A percentile compares a stretch with the other conserved stretches of the same genome.
Conservation (phyloP, 2,888 invertebrate species). For the Spicauda simplicius region DNA sequence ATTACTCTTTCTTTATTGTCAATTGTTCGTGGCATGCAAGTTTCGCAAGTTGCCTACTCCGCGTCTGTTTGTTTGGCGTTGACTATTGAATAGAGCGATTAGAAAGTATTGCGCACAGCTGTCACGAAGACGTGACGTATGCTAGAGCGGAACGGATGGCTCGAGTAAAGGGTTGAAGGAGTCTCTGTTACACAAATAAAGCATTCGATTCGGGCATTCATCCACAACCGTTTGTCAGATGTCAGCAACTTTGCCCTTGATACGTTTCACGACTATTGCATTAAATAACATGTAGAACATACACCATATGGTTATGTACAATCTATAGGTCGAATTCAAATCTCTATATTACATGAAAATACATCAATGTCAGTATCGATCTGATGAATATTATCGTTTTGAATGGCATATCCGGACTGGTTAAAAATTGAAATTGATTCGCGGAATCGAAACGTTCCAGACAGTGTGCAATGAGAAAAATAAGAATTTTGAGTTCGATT, state of each 20-base stretch:
- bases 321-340: slow-evolving; percentile 13
- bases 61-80: slow-evolving; percentile 68
- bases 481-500: slow-evolving; percentile 57
- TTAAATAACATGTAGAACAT: slow-evolving; percentile 23
- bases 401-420: slow-evolving; percentile 37
- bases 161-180: slow-evolving; percentile 76
- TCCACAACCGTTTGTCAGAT: slow-evolving; percentile 62
- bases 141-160: slow-evolving; percentile 80
- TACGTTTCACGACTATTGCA: slow-evolving; percentile 36
- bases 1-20: slow-evolving; percentile 66
- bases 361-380: slow-evolving; percentile 39
- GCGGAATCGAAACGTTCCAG: slow-evolving; percentile 34
- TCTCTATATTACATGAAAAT: slow-evolving; percentile 35
- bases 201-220: slow-evolving; percentile 72
- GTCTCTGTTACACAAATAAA: slow-evolving; percentile 71
- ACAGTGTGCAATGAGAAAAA: slow-evolving; percentile 35
- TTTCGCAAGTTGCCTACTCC: slow-evolving; percentile 75
- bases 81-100: slow-evolving; percentile 75
- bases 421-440: slow-evolving; percentile 37
- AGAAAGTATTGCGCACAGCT: slow-evolving; percentile 80
- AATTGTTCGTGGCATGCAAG: slow-evolving; percentile 67
- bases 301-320: not conserved
- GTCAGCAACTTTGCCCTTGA: slow-evolving; percentile 42
- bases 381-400: slow-evolving; percentile 35
- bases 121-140: slow-evolving; percentile 79